Base-by-base conservation (phyloP, 2,113 vertebrate genomes). In the Etheostoma spectabile region DNA sequence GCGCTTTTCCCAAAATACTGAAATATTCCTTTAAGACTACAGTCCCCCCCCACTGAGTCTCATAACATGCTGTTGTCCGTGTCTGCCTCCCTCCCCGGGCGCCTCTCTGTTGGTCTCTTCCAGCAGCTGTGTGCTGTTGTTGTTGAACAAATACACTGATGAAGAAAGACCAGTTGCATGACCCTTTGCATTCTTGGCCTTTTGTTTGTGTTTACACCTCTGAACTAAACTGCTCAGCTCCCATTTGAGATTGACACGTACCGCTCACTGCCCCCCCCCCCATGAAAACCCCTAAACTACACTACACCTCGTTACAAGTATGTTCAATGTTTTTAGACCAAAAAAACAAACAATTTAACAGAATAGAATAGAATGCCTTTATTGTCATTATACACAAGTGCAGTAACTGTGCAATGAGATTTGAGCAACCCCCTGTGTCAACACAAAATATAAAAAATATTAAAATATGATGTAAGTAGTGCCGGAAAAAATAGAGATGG, bases 201-300 rank as follows among this genome's bases (percentile, higher is more conserved):
- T 27, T 74, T 86, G 83, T 93, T 94, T 93, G 89, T 94, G 87
- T 95, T 93, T 91, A 92, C 90, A 82, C 91, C 85, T 87, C 85
- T 66, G 76, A 87, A 84, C 87, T 82, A 92, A 94, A 92, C 88
- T 82, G 4, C 22, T 65, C 74, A 2, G 76, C 64, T 86, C 65
- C 86, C 84, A 85, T 90, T 86, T 92, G 85, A 90, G 85, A 76
- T 79, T 68, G 80, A 59, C 75, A 24, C 61, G 48, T 18, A 12
- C 21, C 15, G 60, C 30, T 57, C 60, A 4, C 52, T 61, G 90
- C 63, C 77, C 66, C 86, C 67, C 83, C 30, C 30, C 30, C 30
- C 30, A 88, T 35, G 56, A 59, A 74, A 56, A 78, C 56, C 24
- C 52, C 12, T 42, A 59, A 49, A n/a, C 21, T n/a, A 42, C 38